Percentiles rank a stretch among this genome's conserved stretches.
These are phyloP conservation scores for Lepeophtheirus salmonis DNA, from an alignment of 1,140 invertebrate genomes.

Conservation along the genomic window DNA sequence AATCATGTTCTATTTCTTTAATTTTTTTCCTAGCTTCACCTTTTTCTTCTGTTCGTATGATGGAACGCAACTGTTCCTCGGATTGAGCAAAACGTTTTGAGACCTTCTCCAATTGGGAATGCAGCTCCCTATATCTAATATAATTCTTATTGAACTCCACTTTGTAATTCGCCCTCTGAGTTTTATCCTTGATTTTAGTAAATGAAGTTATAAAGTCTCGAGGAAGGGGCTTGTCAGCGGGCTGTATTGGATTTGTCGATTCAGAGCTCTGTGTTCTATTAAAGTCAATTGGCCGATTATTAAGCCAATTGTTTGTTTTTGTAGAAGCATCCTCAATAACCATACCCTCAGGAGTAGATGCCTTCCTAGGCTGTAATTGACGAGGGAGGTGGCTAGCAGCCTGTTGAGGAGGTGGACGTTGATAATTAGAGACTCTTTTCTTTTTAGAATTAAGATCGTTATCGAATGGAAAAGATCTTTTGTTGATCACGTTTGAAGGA, in stretches of 20 bases:
- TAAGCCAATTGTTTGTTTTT: not conserved
- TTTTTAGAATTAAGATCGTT: slow-evolving; percentile 7
- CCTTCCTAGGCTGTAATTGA: too few species aligned
- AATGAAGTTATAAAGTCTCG: not conserved
- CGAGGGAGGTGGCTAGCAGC: not conserved
- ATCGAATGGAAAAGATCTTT: not conserved
- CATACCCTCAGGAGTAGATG: not conserved
- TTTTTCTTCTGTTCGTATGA: not conserved
- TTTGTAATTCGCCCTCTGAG: slow-evolving; percentile 10
- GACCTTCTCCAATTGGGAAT: slow-evolving; percentile 5
- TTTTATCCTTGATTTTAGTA: not conserved
- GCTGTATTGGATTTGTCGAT: too few species aligned
- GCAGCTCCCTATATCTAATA: slow-evolving; percentile 7
- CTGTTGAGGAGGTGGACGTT: not conserved
- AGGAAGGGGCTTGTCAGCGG: not conserved
- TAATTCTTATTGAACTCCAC: slow-evolving; percentile 13
- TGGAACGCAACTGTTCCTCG: slow-evolving; percentile 5
- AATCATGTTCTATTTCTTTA: slow-evolving; percentile 1
- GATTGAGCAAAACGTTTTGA: not conserved
- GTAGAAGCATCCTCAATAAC: not conserved
- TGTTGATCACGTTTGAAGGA: not conserved
- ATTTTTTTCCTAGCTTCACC: not conserved
- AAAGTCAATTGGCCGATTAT: not conserved
- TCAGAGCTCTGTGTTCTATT: too few species aligned
- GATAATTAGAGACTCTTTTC: slow-evolving; percentile 15